Percentiles rank a stretch among this genome's conserved stretches.
phyloP scores from a whole-genome alignment of 2,888 invertebrate genomes.

The Clanis bilineata region DNA sequence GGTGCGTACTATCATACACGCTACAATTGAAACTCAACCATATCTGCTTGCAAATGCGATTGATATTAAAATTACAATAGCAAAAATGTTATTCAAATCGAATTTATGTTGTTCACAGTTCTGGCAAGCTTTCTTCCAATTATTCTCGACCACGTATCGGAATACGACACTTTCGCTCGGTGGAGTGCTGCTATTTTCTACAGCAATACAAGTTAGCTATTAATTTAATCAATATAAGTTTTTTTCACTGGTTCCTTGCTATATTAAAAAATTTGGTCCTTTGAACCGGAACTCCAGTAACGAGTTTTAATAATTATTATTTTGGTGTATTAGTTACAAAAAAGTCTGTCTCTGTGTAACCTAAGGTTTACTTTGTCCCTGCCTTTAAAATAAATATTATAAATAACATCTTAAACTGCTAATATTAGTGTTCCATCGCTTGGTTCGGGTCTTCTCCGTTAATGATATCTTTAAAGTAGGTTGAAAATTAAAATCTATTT shows the following conservation, averaged over 20 bases:
- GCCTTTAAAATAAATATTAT: too few species aligned
- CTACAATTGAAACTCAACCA: too few species aligned
- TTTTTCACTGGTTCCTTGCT: neutral
- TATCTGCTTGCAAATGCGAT: too few species aligned
- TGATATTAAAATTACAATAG: too few species aligned
- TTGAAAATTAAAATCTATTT: too few species aligned
- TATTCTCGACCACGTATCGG: slow-evolving; percentile 84
- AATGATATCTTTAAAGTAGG: too few species aligned
- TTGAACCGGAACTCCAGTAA: neutral
- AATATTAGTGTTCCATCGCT: too few species aligned
- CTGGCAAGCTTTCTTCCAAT: slow-evolving; percentile 86
- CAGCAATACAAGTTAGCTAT: slow-evolving; percentile 5
- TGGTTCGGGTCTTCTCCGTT: too few species aligned
- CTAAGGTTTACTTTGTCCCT: too few species aligned
- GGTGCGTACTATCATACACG: slow-evolving; percentile 55
- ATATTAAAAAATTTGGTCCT: neutral
- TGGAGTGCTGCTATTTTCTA: slow-evolving; percentile 75
- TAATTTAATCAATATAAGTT: neutral
- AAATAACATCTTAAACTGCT: too few species aligned
- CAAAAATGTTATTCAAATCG: neutral
- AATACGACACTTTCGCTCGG: slow-evolving; percentile 84
- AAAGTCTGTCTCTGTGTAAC: too few species aligned
- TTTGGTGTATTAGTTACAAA: too few species aligned
- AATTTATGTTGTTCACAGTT: slow-evolving; percentile 75
- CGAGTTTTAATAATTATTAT: neutral